Conservation (phyloP, 2,113 vertebrate species). For the Gadus macrocephalus region DNA sequence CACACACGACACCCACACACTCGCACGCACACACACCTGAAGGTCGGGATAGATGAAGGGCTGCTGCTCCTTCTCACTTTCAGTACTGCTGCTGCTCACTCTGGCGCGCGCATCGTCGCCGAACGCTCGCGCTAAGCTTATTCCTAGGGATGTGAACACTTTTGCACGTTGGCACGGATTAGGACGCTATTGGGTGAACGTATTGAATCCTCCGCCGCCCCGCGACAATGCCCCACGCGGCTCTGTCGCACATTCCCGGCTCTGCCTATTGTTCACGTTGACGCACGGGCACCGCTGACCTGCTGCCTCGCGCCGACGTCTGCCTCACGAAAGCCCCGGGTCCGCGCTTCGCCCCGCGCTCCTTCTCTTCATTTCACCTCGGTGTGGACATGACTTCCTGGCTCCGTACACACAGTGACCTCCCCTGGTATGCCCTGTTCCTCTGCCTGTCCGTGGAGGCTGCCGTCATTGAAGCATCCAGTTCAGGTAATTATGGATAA, state of each 20-base stretch:
- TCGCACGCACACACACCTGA: conserved; percentile 54
- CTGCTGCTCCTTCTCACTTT: conserved; percentile 46
- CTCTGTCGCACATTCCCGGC: conserved; percentile 45
- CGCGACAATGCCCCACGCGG: conserved; percentile 51
- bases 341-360: conserved; percentile 35
- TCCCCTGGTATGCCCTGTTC: conserved; percentile 55
- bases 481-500: conserved; percentile 56
- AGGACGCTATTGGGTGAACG: conserved; percentile 44
- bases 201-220: neutral
- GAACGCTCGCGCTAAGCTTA: conserved; percentile 53
- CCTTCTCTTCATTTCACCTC: conserved; percentile 30
- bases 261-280: conserved; percentile 58
- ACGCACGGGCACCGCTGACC: conserved; percentile 39
- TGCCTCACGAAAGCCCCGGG: conserved; percentile 22
- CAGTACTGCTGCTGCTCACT: conserved; percentile 19
- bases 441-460: conserved; percentile 34
- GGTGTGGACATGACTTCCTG: conserved; percentile 73
- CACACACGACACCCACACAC: neutral
- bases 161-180: conserved; percentile 49
- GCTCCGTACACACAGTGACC: conserved; percentile 52
- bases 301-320: conserved; percentile 12
- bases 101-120: neutral
- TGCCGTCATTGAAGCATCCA: conserved; percentile 42
- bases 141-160: conserved; percentile 57
- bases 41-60: conserved; percentile 25